Base-by-base conservation (phyloP, 1,140 invertebrate species). In the Ruditapes philippinarum region DNA sequence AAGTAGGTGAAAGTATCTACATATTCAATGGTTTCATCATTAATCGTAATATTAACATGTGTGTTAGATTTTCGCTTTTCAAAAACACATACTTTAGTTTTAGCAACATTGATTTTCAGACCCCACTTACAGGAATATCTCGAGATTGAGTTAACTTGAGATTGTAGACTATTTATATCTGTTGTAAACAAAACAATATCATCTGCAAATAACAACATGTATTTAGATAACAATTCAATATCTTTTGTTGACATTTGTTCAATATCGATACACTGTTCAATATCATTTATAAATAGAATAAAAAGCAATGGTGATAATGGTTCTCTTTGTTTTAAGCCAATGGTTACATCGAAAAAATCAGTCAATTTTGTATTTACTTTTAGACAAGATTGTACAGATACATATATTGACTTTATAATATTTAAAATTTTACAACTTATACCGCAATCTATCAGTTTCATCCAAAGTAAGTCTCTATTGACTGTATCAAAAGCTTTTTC, bases 311-410 rank as follows among this genome's bases (percentile, higher is more conserved):
- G 90, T 22, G 87, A 91, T 2, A 89, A 36, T 4, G 62, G 40
- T 62, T 91, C 90, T 22, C 90, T 88, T 86, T 89, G 80, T 51
- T 68, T 81, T 0, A 91, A 31, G 38, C 90, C 90, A 14, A 65
- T 1, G 11, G 49, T 45, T 31, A 57, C 57, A 38, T 33, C 60
- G 36, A 85, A 85, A 70, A 81, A 80, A n/a, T 86, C 65, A n/a
- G 90, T 86, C n/a, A 9, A 12, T 12, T 62, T n/a, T 11, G 49
- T 74, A 81, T 78, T 82, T 22, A 70, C 36, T 65, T 36, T 82
- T 7, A 89, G 42, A 76, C 88, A 89, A 14, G 79, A 78, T 73
- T 89, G 88, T 4, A 90, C 54, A 80, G 86, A 45, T 42, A 19
- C 1, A 76, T 90, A 90, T 60, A 90, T 86, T 19, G 82, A 85